Conservation (phyloP, 2,797 vertebrate species). For the Ambastaia sidthimunki region DNA sequence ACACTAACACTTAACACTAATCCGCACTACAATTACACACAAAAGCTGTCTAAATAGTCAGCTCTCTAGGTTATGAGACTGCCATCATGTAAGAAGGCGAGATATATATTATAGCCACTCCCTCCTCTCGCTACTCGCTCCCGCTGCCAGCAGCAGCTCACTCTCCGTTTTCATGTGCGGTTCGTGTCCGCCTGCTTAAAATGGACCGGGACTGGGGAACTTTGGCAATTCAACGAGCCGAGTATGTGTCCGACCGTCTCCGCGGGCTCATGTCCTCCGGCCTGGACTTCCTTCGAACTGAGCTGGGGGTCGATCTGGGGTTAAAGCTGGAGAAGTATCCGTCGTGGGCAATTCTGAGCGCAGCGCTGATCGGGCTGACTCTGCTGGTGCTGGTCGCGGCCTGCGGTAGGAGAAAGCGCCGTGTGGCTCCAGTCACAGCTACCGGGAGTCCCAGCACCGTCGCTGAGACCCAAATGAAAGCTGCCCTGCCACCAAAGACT, state of each 20-base stretch:
- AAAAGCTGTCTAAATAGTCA: slow-evolving; percentile 14
- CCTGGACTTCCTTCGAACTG: slow-evolving; percentile 80
- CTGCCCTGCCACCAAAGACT: slow-evolving; percentile 52
- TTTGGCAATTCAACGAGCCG: slow-evolving; percentile 84
- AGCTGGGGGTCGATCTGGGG: slow-evolving; percentile 86
- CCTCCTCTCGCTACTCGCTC: slow-evolving; percentile 16
- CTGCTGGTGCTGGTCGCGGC: slow-evolving; percentile 73
- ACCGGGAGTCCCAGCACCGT: slow-evolving; percentile 52
- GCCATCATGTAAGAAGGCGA: slow-evolving; percentile 9
- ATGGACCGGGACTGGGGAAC: slow-evolving; percentile 83
- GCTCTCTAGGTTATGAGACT: not conserved
- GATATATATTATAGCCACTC: slow-evolving; percentile 28
- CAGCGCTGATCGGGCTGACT: slow-evolving; percentile 77
- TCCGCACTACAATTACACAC: too few relatives aligned
- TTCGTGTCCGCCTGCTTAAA: slow-evolving; percentile 59
- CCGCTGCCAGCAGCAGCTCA: slow-evolving; percentile 7
- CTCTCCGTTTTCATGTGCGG: not conserved
- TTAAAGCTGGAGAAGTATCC: slow-evolving; percentile 86
- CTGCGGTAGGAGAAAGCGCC: slow-evolving; percentile 71
- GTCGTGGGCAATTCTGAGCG: slow-evolving; percentile 83
- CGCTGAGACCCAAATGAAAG: slow-evolving; percentile 54
- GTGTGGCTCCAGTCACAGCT: slow-evolving; percentile 37
- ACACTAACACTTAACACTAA: too few relatives aligned
- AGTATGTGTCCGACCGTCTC: slow-evolving; percentile 81
- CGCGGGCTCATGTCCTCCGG: slow-evolving; percentile 84